Evolutionary conservation across 37 sponge, comb jelly and placozoan genomes (phyloP), one percentile per base, ranked within the genome.

Genomic region (Tethya wilhelma): DNA sequence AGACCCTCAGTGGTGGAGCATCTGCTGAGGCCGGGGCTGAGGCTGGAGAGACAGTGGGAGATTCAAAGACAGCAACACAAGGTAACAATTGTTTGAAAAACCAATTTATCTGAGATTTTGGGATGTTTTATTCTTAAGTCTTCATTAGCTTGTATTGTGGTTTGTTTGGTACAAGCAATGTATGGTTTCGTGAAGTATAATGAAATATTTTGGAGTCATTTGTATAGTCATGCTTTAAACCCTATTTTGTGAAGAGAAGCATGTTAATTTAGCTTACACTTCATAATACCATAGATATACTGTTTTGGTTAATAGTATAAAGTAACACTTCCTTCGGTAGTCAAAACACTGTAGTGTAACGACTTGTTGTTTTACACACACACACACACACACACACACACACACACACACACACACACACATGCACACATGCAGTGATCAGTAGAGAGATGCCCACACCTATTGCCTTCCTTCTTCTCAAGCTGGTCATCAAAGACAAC

Each of bases 401-500:
- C 55, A 49, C 55, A 49, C 55, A 49, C 55, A 49, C 55, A 49
- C 55, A 49, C 55, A 49, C 30, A 26, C 25, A 62, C 64, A 26
- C 64, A 26, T 26, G 22, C 64, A 62, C 30, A 62, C 17, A 2
- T 64, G 45, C 79, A 85, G 86, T 85, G 22, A 4, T 62, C n/a
- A 78, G 9, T 53, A 63, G 79, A 26, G 66, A 62, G 11, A 25
- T 77, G 56, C 44, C 76, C 8, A 73, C 82, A 0, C 44, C 46
- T 7, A 39, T 87, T 36, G 88, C 70, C 60, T 87, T 53, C 58
- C 77, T 80, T 26, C 76, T 87, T 20, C 22, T 87, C 63, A 74
- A 55, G 43, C 22, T 87, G 53, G 38, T 14, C 37, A 69, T 87
- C 39, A 44, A 57, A 32, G 20, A 56, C 23, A 30, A 75, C 12